Conservation (phyloP, 2,888 invertebrate species). For the Actias luna region DNA sequence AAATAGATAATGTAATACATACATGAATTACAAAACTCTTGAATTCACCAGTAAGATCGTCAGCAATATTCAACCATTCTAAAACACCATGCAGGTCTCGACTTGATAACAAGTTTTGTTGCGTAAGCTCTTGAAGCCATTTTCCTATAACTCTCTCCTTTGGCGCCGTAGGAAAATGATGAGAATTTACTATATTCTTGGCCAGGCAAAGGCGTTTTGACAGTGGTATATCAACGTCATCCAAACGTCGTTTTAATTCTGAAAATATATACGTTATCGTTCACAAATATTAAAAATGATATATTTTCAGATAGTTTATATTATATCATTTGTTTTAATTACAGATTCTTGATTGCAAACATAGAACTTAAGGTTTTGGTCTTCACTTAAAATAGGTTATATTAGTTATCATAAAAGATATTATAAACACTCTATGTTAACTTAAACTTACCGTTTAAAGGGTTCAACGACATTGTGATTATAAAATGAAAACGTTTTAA, state of each 20-base stretch:
- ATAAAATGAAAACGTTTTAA: background rate
- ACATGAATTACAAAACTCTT: constrained; percentile 68
- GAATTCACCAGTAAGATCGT: constrained; percentile 62
- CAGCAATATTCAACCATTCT: constrained; percentile 52
- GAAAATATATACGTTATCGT: constrained; percentile 32
- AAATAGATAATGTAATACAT: constrained; percentile 41
- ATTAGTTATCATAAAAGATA: too few relatives aligned
- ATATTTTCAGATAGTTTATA: background rate
- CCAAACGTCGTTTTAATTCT: constrained; percentile 75
- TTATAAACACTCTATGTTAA: background rate
- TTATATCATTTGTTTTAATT: background rate
- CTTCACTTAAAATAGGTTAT: constrained; percentile 36
- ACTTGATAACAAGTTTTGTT: constrained; percentile 46
- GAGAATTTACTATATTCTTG: constrained; percentile 72
- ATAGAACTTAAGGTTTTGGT: background rate
- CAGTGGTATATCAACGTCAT: constrained; percentile 63
- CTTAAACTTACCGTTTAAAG: constrained; percentile 58
- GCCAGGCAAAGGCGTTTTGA: constrained; percentile 79
- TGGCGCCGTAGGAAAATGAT: constrained; percentile 69
- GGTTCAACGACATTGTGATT: constrained; percentile 58
- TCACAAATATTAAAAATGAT: background rate
- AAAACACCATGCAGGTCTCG: constrained; percentile 57
- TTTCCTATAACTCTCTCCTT: constrained; percentile 76
- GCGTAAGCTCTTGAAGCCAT: constrained; percentile 65
- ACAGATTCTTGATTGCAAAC: background rate